These are phyloP conservation scores for Cantharis rustica DNA, from an alignment of 2,888 invertebrate genomes.

Conservation along the genomic window DNA sequence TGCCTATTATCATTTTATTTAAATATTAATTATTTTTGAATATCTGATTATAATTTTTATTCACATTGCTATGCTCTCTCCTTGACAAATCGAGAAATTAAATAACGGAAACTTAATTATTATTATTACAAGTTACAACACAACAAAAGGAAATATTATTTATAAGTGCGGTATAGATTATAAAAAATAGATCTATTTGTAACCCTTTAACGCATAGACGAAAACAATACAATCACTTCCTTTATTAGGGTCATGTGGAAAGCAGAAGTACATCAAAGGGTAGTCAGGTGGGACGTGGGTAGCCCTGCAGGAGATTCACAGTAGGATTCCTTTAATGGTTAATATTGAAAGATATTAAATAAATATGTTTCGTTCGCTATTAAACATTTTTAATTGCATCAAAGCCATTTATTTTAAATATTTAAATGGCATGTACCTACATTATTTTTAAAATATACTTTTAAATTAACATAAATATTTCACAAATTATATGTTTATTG, in stretches of 20 bases:
- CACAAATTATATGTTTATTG: background rate
- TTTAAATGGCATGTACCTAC: background rate
- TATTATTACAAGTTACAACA: background rate
- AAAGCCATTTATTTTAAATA: background rate
- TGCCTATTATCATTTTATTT: no score
- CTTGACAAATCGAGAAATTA: background rate
- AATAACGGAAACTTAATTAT: background rate
- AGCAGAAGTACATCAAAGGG: slow-evolving; percentile 34
- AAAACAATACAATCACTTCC: slow-evolving; percentile 41
- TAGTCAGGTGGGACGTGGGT: slow-evolving; percentile 42
- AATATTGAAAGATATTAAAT: slow-evolving; percentile 8
- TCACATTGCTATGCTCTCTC: background rate
- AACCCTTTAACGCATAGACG: slow-evolving; percentile 42
- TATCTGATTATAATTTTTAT: no score
- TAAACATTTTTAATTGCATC: background rate
- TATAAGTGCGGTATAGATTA: background rate
- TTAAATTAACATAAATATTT: background rate
- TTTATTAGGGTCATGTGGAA: slow-evolving; percentile 41
- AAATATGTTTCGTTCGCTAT: background rate
- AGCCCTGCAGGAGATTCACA: slow-evolving; percentile 34
- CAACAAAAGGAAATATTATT: background rate
- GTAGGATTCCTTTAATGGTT: slow-evolving; percentile 32
- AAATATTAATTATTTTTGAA: no score
- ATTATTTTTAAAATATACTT: background rate
- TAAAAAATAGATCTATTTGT: slow-evolving; percentile 28